Evolutionary conservation across 2,888 invertebrate species (phyloP), one percentile per base, ranked within the genome.

Genomic region (Agrotis puta): DNA sequence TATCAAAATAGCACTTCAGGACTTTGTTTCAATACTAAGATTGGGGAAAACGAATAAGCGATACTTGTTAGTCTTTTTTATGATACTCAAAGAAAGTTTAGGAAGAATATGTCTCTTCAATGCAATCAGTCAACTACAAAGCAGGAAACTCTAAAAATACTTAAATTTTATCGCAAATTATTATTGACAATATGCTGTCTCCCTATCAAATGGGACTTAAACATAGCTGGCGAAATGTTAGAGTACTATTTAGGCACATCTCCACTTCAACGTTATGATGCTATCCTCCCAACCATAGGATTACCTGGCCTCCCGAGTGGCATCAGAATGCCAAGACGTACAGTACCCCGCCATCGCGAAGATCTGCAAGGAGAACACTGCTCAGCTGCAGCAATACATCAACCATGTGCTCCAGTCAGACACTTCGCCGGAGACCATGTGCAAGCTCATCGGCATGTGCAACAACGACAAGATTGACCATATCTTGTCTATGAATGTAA

Each of bases 351-450:
- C 96, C 2, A 94, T 98, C 33, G 95, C 97, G 0, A 95, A 97
- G 53, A 97, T 98, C 89, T 99, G 99, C 92, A 97, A 97, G 79
- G 97, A 97, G 81, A 94, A 95, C 87, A 94, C 95, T 0, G 91
- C 88, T 0, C 84, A 89, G 3, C 90, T 98, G 61, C 98, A 97
- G 33, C 97, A 98, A 90, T 97, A 98, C 88, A 97, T 98, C 87
- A 97, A 97, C 84, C 98, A 98, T 2, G 98, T 99, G 87, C 94
- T 99, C 61, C 97, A 97, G 43, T 98, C 99, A 0, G 96, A 98
- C 88, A 98, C 98, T 97, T 97, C 98, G 87, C 97, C 99, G 0
- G 97, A 98, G 88, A 97, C 98, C 74, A 98, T 99, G 87, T 99
- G 98, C 91, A 97, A 97, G 0, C 97, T 98, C 43, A 97, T 98